Conservation (phyloP, 2,888 invertebrate species). For the Hydrotaea diabolus region DNA sequence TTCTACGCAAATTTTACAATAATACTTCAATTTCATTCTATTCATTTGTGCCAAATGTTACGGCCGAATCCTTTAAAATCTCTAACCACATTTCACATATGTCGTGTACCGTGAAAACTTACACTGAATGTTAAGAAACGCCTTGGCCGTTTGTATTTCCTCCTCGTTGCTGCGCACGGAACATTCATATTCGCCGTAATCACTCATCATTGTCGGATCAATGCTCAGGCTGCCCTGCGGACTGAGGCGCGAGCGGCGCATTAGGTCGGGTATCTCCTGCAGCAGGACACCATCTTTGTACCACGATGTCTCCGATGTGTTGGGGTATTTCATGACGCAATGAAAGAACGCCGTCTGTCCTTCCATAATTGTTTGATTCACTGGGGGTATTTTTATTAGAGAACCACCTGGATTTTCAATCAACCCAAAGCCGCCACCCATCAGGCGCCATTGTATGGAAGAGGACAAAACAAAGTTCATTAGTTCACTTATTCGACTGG, state of each 20-base stretch:
- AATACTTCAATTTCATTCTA: no score
- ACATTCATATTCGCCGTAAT: conserved; percentile 94
- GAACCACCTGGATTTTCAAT: conserved; percentile 86
- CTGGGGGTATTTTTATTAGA: conserved; percentile 91
- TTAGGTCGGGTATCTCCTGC: conserved; percentile 84
- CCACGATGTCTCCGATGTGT: conserved; percentile 83
- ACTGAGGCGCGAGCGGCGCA: conserved; percentile 84
- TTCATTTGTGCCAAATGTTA: no score
- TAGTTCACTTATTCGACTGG: conserved; percentile 22
- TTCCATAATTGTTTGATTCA: conserved; percentile 93
- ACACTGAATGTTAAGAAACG: conserved; percentile 96
- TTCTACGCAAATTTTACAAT: no score
- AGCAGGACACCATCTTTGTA: conserved; percentile 86
- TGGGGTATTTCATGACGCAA: conserved; percentile 89
- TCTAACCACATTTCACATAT: background rate
- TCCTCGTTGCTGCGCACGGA: conserved; percentile 88
- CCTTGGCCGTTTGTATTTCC: conserved; percentile 89
- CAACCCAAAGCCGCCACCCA: background rate
- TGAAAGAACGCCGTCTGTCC: conserved; percentile 90
- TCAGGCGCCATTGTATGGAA: background rate
- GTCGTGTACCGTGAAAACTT: conserved; percentile 79
- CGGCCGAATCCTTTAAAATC: background rate
- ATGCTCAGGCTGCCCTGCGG: conserved; percentile 91
- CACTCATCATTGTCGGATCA: conserved; percentile 88
- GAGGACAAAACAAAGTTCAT: conserved; percentile 20